Evolutionary conservation across 2,113 vertebrate species (phyloP).

Genomic region (Sorex fumeus): DNA sequence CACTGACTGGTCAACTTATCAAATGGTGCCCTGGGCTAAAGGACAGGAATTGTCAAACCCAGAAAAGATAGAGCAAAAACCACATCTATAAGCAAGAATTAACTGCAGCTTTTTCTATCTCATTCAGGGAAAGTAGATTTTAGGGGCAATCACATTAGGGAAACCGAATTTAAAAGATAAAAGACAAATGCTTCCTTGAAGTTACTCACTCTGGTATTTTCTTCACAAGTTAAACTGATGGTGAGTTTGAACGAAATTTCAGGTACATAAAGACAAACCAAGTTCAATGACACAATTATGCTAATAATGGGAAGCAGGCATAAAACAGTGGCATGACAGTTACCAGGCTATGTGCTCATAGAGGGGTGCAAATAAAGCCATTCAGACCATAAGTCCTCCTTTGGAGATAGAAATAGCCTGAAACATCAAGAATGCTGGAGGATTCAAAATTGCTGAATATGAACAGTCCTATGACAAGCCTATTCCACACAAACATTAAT

Average conservation of each 20-base stretch:
- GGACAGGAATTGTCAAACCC: constrained; percentile 79
- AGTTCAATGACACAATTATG: neutral
- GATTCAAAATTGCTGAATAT: constrained; percentile 69
- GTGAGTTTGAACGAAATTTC: neutral
- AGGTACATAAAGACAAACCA: neutral
- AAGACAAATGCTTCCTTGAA: neutral
- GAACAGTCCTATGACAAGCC: constrained; percentile 74
- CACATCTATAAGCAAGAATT: constrained; percentile 65
- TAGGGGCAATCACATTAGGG: neutral
- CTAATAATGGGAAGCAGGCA: neutral
- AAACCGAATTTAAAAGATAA: constrained; percentile 30
- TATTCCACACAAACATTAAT: constrained; percentile 57
- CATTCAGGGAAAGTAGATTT: neutral
- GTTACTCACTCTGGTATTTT: neutral
- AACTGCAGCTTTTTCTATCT: neutral
- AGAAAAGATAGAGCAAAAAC: constrained; percentile 81
- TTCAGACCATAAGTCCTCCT: neutral
- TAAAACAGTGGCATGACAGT: neutral
- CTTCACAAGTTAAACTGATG: neutral
- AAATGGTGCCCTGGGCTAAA: constrained; percentile 77
- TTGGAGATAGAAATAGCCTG: neutral
- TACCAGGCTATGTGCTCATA: neutral
- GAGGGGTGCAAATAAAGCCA: neutral
- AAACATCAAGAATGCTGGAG: constrained; percentile 52
- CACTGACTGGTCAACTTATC: constrained; percentile 87